These are phyloP conservation scores for Diabrotica balteata DNA, from an alignment of 2,888 invertebrate genomes.

Conservation along the genomic window DNA sequence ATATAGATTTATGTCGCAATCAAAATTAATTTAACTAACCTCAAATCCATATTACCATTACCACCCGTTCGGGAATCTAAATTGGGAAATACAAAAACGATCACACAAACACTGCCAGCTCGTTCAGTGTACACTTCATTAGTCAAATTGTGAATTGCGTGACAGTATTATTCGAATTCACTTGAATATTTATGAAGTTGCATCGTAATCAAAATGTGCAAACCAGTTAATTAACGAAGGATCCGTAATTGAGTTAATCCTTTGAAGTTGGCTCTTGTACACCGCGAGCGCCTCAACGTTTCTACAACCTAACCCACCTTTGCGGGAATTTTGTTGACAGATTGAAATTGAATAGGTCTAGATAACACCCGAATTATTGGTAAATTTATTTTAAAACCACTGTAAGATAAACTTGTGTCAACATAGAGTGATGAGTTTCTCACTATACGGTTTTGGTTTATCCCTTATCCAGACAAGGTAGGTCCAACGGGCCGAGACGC, in stretches of 20 bases:
- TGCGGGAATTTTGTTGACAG: conserved; percentile 26
- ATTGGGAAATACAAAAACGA: conserved; percentile 25
- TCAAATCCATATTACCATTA: conserved; percentile 16
- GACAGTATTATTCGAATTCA: conserved; percentile 52
- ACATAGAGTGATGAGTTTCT: not conserved
- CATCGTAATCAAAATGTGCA: conserved; percentile 53
- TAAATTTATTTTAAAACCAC: conserved; percentile 4
- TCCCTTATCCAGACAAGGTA: too few relatives aligned
- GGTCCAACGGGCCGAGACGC: too few relatives aligned
- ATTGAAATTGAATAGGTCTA: conserved; percentile 30
- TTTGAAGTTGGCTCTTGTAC: conserved; percentile 41
- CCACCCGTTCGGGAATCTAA: conserved; percentile 34
- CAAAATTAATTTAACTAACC: conserved; percentile 7
- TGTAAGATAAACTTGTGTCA: not conserved
- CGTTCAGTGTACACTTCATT: conserved; percentile 48
- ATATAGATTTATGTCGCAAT: not conserved
- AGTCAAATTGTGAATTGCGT: conserved; percentile 51
- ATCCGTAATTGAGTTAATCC: conserved; percentile 50
- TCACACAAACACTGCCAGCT: conserved; percentile 37
- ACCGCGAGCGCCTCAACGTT: not conserved
- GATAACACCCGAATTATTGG: conserved; percentile 24
- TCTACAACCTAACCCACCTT: conserved; percentile 12
- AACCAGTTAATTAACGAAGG: conserved; percentile 52
- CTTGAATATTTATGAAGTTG: conserved; percentile 55
- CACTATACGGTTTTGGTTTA: not conserved